Evolutionary conservation across 2,797 vertebrate genomes (phyloP), one percentile per base, ranked within the genome.

Genomic region (Nothura maculosa): DNA sequence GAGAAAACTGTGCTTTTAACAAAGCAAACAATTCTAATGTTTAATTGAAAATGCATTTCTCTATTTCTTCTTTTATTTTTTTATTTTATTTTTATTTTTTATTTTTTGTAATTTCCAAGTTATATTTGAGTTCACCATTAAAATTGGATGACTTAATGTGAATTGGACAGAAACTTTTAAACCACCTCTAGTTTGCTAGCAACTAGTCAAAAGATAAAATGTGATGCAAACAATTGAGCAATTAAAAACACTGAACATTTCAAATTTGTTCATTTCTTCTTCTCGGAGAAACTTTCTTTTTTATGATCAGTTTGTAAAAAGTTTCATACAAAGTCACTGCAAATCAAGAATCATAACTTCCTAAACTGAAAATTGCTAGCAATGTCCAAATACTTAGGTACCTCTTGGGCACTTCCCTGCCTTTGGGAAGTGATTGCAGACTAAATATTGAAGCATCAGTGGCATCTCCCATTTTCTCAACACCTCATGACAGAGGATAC

Each of bases 391-490:
- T 48, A 75, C 5, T n/a, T 70, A 36, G 45, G 45, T 18, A 61
- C 8, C 9, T 74, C 83, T 12, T 62, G 34, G 6, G 38, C 38
- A 38, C 38, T 38, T 38, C 38, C 3, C 28, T 3, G 1, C 30
- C 13, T 84, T 30, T 73, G 11, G 42, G 72, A 79, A 21, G 42
- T 5, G 36, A 24, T 16, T 48, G 6, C 13, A 76, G 6, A 19
- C 30, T 81, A 75, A 60, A 20, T 84, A 66, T 34, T 68, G 6
- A 61, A 47, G 68, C 0, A 0, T 69, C 81, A 38, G 12, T 38
- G 38, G 38, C 38, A 38, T 84, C 34, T 72, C 32, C n/a, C 16
- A 36, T 91, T 90, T 93, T 85, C 40, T 75, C 18, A 52, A 22
- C 27, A 24, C 8, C 9, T 87, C 45, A 40, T 78, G 52, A 85